These are phyloP conservation scores for Drosophila gaucha DNA, from an alignment of 2,888 invertebrate species.

Conservation along the genomic window DNA sequence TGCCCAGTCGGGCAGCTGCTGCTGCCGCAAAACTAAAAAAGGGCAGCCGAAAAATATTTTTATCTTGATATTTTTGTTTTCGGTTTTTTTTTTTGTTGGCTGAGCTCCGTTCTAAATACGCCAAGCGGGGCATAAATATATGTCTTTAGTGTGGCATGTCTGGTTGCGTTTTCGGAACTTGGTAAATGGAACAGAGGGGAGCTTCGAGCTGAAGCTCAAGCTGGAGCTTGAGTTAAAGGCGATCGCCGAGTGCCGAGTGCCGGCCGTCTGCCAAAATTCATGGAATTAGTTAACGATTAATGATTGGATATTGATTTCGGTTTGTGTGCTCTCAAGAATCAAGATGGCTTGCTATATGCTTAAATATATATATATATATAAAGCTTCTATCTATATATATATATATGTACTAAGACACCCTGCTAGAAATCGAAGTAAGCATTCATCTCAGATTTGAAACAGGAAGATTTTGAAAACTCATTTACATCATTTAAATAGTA, in stretches of 20 bases:
- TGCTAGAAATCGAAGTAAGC: not conserved
- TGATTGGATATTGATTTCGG: slow-evolving; percentile 78
- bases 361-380: not conserved
- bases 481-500: not conserved
- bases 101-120: slow-evolving; percentile 68
- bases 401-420: too few species aligned
- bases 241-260: slow-evolving; percentile 30
- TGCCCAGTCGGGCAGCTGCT: slow-evolving; percentile 45
- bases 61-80: slow-evolving; percentile 74
- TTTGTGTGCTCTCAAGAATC: slow-evolving; percentile 18
- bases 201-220: not conserved
- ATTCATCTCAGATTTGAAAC: not conserved
- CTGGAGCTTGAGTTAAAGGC: slow-evolving; percentile 9
- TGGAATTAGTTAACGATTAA: slow-evolving; percentile 80
- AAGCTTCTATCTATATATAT: too few species aligned
- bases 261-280: slow-evolving; percentile 68
- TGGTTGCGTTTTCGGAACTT: slow-evolving; percentile 75
- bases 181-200: slow-evolving; percentile 59
- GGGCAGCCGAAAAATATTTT: slow-evolving; percentile 75
- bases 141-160: slow-evolving; percentile 78
- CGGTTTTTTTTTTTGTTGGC: slow-evolving; percentile 32
- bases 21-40: slow-evolving; percentile 57
- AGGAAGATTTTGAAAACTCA: not conserved
- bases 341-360: slow-evolving; percentile 5
- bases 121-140: slow-evolving; percentile 72